phyloP scores from a whole-genome alignment of 2,888 invertebrate genomes.

The Octonoba sinensis region DNA sequence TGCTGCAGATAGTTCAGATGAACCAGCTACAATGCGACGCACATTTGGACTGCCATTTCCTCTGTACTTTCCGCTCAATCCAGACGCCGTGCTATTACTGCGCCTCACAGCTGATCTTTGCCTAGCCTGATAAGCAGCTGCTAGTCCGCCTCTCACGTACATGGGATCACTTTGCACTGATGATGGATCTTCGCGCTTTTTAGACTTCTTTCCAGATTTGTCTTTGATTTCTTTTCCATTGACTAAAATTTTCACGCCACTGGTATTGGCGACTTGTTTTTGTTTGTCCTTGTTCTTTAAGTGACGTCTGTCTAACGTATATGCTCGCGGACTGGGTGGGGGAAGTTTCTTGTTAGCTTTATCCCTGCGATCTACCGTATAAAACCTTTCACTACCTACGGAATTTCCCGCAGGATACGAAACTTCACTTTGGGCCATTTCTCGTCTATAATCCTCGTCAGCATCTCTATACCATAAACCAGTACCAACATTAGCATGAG shows the following conservation, averaged over 20 bases:
- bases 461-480: conserved; percentile 60
- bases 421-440: conserved; percentile 63
- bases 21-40: conserved; percentile 32
- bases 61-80: conserved; percentile 36
- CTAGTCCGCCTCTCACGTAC: conserved; percentile 65
- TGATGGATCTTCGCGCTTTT: conserved; percentile 53
- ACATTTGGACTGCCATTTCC: conserved; percentile 40
- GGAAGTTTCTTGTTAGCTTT: conserved; percentile 46
- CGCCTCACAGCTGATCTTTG: conserved; percentile 60
- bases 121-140: conserved; percentile 66
- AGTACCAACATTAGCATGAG: conserved; percentile 18
- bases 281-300: conserved; percentile 49
- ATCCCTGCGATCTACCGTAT: conserved; percentile 44
- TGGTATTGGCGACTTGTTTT: conserved; percentile 46
- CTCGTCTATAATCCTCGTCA: conserved; percentile 65
- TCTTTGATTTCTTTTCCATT: conserved; percentile 62
- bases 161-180: conserved; percentile 59
- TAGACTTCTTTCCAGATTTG: conserved; percentile 25
- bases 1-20: conserved; percentile 58
- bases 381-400: conserved; percentile 57
- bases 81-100: conserved; percentile 57
- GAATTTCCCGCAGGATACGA: conserved; percentile 58
- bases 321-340: conserved; percentile 42
- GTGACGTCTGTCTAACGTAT: conserved; percentile 54
- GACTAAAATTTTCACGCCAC: conserved; percentile 60